Evolutionary conservation across 2,888 invertebrate genomes (phyloP), one percentile per base, ranked within the genome.

Genomic region (Helobdella robusta): DNA sequence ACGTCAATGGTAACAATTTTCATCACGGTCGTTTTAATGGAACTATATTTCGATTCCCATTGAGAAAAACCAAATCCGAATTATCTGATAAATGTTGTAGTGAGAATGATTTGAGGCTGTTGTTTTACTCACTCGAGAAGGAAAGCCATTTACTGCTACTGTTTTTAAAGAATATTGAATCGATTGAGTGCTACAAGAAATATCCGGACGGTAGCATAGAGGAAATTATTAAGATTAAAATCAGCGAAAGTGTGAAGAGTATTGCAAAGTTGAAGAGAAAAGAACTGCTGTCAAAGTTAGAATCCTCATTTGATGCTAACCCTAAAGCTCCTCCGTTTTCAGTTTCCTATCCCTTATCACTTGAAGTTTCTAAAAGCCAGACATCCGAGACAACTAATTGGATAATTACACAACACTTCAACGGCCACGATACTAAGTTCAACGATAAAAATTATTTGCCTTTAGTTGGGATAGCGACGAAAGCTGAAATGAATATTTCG

Each of bases 21-120:
- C 5, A 5, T 8, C 58, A 67, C 1, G 58, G 61, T 5, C 73
- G 74, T 63, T 75, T 69, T 67, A 40, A 66, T 11, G 76, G 76
- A 30, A 76, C 76, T 6, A 28, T 77, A 46, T 76, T 77, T 64
- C 71, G 76, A 69, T 77, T 77, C 67, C 76, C 76, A 5, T 68
- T 77, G 20, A 70, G 77, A 15, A 35, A 60, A 20, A 67, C 50
- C 25, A 32, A 52, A 40, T 75, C 76, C n/a, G 68, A 70, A 5
- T 65, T 76, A 15, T 75, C 74, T 23, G 69, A 71, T 8, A 73
- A 68, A 2, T 35, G 72, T 11, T 75, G 74, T 63, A 59, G 67
- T n/a, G 56, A 67, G n/a, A 59, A 68, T 8, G 73, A 73, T 56
- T 69, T 75, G 25, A 59, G 65, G 5, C 69, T 72, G 20, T 66